Base-by-base conservation (phyloP, 2,888 invertebrate genomes). In the Elegia similella region DNA sequence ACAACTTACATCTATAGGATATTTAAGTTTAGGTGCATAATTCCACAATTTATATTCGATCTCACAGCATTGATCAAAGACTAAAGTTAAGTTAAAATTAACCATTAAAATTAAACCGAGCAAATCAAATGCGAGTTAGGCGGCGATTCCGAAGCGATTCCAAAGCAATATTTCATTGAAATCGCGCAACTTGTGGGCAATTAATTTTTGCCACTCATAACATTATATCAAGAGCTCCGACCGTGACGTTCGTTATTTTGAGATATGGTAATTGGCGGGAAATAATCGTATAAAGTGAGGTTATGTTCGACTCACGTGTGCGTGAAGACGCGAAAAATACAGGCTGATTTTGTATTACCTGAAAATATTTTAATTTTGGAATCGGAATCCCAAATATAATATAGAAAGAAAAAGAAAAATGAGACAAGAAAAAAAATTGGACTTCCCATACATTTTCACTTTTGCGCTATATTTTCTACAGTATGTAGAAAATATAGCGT, bases 191-290 rank as follows among this genome's bases (percentile, higher is more conserved):
- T 72, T 71, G 77, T 70, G 66, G 62, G 70, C 76, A 69, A 78
- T 80, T 81, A 80, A 82, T 86, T 85, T 83, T 81, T 81, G 80
- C 75, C 76, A 77, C 69, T 74, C 75, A 75, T 80, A 76, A 82
- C 78, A 69, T 72, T 81, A 81, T 78, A 80, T 84, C 80, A 82
- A 65, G 56, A 65, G 63, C 58, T 55, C 60, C 15, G 42, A 10
- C 48, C 52, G 53, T 53, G 62, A 57, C 52, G 48, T 15, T 47
- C 54, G 58, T 58, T 56, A 53, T 55, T 61, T 59, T 58, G 43
- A 64, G 57, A 61, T 61, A 57, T 61, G 56, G n/a, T 58, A 30
- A 54, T 42, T 23, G 15, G 30, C 12, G 12, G 5, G 10, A n/a
- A 30, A 54, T 54, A 44, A 54, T 43, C 23, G 48, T 38, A 38